phyloP scores from a whole-genome alignment of 2,888 invertebrate genomes.

The Pristionchus maxplancki region DNA sequence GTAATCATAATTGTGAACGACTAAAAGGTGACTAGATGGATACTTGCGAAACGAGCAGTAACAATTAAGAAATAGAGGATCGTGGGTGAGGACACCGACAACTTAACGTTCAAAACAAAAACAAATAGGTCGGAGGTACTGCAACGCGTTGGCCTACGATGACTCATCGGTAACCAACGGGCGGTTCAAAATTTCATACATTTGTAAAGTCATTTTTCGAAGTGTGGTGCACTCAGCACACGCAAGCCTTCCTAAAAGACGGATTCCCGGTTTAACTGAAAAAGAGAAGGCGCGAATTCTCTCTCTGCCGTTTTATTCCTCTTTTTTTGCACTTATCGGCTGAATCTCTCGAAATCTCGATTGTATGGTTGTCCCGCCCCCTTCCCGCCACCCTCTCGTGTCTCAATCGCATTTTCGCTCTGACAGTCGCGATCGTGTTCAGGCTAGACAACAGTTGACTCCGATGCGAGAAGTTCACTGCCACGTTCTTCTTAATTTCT shows the following conservation, averaged over 20 bases:
- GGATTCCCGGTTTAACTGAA: too few species aligned
- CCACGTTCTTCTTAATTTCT: not conserved
- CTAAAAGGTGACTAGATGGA: not conserved
- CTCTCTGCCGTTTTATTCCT: constrained; percentile 17
- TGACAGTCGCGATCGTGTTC: not conserved
- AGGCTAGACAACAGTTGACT: not conserved
- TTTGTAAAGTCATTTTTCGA: too few species aligned
- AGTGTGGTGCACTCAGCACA: too few species aligned
- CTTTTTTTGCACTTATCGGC: constrained; percentile 14
- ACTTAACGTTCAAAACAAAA: not conserved
- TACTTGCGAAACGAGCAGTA: not conserved
- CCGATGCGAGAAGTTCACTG: constrained; percentile 6
- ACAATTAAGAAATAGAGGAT: too few species aligned
- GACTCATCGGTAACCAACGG: too few species aligned
- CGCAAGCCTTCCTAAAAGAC: too few species aligned
- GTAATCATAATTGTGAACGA: not conserved
- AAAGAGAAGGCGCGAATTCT: constrained; percentile 33
- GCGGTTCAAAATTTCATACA: too few species aligned
- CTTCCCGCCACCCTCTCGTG: not conserved
- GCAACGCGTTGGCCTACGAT: not conserved
- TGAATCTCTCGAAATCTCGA: constrained; percentile 26
- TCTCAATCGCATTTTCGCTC: not conserved
- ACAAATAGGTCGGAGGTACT: not conserved
- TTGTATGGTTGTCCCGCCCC: not conserved
- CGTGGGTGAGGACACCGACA: not conserved